Conservation (phyloP, 2,113 vertebrate species). For the Clarias macrocephalus region DNA sequence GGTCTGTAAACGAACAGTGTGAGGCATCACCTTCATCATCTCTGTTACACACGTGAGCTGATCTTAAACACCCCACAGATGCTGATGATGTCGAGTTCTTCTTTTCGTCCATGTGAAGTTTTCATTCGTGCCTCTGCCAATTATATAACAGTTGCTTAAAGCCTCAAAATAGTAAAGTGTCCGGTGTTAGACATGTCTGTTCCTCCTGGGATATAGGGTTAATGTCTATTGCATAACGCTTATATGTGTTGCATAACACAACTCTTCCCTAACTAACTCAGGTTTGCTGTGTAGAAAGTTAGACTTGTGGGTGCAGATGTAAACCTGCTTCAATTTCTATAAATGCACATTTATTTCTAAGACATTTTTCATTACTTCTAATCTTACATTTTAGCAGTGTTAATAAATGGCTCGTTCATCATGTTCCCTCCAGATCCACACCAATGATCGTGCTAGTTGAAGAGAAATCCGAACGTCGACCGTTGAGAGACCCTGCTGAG, state of each 20-base stretch:
- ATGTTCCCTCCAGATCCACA: constrained; percentile 51
- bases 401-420: background rate
- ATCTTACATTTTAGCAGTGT: background rate
- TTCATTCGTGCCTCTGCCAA: background rate
- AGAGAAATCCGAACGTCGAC: constrained; percentile 56
- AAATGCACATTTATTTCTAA: background rate
- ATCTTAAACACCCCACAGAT: background rate
- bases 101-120: background rate
- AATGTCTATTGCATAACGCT: constrained; percentile 5
- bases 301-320: background rate
- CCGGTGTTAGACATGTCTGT: background rate
- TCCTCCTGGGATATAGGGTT: constrained; percentile 23
- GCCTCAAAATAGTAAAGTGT: background rate
- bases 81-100: background rate
- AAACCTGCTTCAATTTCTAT: background rate
- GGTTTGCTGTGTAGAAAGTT: constrained; percentile 2
- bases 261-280: constrained; percentile 1
- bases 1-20: background rate
- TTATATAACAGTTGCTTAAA: background rate
- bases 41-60: background rate
- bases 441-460: constrained; percentile 60
- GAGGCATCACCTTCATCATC: background rate
- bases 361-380: background rate
- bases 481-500: constrained; percentile 53
- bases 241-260: constrained; percentile 13